Conservation (phyloP, 2,113 vertebrate species). For the Salvelinus fontinalis region DNA sequence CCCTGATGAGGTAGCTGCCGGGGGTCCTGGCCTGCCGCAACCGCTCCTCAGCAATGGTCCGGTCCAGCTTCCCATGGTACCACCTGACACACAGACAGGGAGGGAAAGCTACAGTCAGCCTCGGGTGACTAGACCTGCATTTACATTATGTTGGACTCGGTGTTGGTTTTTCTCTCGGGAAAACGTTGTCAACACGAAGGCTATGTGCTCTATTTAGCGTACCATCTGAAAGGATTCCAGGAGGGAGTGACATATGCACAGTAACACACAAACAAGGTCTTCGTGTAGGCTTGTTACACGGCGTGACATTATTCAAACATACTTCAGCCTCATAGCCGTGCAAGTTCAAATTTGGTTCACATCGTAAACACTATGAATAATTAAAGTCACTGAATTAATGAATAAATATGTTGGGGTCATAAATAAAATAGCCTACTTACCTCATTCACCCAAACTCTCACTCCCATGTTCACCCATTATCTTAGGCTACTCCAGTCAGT, state of each 20-base stretch:
- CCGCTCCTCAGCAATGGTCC: constrained; percentile 97
- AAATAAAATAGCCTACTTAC: background rate
- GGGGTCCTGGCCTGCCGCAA: constrained; percentile 90
- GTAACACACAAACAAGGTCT: too few relatives aligned
- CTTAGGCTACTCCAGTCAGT: background rate
- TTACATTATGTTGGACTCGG: background rate
- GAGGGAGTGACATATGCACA: too few relatives aligned
- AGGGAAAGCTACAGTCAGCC: background rate
- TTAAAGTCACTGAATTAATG: background rate
- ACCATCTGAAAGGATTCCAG: too few relatives aligned
- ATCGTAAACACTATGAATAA: background rate
- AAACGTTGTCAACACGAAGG: background rate
- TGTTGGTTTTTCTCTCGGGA: background rate
- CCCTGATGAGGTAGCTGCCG: constrained; percentile 98
- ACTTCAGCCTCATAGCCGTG: too few relatives aligned
- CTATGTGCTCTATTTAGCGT: too few relatives aligned
- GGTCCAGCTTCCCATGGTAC: constrained; percentile 99
- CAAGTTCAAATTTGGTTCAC: constrained; percentile 7
- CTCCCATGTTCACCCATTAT: background rate
- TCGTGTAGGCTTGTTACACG: too few relatives aligned
- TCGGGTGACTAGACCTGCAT: too few relatives aligned
- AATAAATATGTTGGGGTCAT: background rate
- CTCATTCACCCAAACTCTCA: background rate
- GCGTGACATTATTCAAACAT: too few relatives aligned
- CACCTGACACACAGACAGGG: constrained; percentile 75